A percentile compares a stretch with the other conserved stretches of the same genome.
Conservation (phyloP, 2,113 vertebrate species). For the Gnathonemus echidnorhynchus region DNA sequence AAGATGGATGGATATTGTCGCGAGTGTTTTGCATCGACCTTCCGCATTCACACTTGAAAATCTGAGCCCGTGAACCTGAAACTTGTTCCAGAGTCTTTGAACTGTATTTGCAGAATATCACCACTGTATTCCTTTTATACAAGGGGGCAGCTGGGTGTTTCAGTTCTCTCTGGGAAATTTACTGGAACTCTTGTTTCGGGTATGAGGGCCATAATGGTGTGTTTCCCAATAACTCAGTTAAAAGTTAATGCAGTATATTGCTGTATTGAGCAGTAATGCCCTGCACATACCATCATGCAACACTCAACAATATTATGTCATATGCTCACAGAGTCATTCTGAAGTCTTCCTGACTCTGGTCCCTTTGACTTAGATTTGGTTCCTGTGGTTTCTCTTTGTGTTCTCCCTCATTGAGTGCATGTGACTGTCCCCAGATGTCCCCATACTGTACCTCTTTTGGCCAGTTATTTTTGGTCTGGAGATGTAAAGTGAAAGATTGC, state of each 20-base stretch:
- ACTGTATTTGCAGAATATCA: not conserved
- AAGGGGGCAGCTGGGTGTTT: not conserved
- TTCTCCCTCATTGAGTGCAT: not conserved
- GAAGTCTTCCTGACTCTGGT: not conserved
- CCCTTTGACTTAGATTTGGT: not conserved
- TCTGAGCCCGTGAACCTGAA: not conserved
- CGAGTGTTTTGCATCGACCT: not conserved
- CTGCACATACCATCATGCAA: not conserved
- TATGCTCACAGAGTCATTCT: not conserved
- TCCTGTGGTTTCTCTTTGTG: not conserved
- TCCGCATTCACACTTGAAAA: not conserved
- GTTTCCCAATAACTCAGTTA: not conserved
- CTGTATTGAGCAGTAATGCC: not conserved
- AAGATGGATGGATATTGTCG: not conserved
- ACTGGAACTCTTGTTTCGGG: not conserved
- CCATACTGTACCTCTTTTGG: not conserved
- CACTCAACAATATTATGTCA: not conserved
- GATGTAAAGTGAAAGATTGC: conserved; percentile 1
- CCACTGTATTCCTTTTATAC: not conserved
- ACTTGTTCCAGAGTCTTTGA: not conserved
- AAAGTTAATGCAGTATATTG: not conserved
- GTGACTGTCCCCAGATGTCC: not conserved
- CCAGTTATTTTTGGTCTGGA: not conserved
- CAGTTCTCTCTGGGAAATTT: not conserved
- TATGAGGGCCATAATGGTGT: not conserved